Evolutionary conservation across 2,797 vertebrate species (phyloP).

Genomic region (Pangasius sanitwongsei): DNA sequence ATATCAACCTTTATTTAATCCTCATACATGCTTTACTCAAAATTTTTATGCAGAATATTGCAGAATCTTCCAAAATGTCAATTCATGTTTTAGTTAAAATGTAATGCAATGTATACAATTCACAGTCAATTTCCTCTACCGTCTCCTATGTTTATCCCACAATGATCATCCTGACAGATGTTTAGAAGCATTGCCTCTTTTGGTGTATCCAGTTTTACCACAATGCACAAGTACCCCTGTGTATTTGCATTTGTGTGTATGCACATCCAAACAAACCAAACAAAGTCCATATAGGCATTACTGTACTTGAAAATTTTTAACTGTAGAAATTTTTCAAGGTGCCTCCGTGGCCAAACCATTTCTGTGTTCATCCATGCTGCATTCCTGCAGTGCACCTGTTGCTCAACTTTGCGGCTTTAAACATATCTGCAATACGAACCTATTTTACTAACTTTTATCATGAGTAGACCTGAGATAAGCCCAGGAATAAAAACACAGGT

Average conservation of each 20-base stretch:
- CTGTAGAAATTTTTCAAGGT: slow-evolving; percentile 23
- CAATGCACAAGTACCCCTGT: slow-evolving; percentile 1
- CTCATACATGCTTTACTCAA: neutral
- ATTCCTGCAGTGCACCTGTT: slow-evolving; percentile 70
- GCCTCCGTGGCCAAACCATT: slow-evolving; percentile 49
- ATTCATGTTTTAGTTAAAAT: slow-evolving; percentile 6
- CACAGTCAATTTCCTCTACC: slow-evolving; percentile 12
- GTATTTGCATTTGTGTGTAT: slow-evolving; percentile 6
- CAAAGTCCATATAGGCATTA: slow-evolving; percentile 14
- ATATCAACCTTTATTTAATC: neutral
- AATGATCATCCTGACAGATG: slow-evolving; percentile 41
- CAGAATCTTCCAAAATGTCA: neutral
- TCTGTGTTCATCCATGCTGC: slow-evolving; percentile 50
- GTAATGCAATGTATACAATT: slow-evolving; percentile 22
- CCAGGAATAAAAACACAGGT: slow-evolving; percentile 53
- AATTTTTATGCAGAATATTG: neutral
- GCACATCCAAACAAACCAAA: neutral
- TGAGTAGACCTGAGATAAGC: slow-evolving; percentile 62
- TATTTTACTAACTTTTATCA: slow-evolving; percentile 71
- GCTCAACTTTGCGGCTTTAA: slow-evolving; percentile 63
- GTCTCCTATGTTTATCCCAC: slow-evolving; percentile 29
- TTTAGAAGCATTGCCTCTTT: slow-evolving; percentile 52
- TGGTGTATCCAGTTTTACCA: slow-evolving; percentile 44
- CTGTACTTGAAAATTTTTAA: slow-evolving; percentile 57
- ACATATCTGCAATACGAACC: slow-evolving; percentile 61